Base-by-base conservation (phyloP, 2,113 vertebrate species). In the Circaetus gallicus region DNA sequence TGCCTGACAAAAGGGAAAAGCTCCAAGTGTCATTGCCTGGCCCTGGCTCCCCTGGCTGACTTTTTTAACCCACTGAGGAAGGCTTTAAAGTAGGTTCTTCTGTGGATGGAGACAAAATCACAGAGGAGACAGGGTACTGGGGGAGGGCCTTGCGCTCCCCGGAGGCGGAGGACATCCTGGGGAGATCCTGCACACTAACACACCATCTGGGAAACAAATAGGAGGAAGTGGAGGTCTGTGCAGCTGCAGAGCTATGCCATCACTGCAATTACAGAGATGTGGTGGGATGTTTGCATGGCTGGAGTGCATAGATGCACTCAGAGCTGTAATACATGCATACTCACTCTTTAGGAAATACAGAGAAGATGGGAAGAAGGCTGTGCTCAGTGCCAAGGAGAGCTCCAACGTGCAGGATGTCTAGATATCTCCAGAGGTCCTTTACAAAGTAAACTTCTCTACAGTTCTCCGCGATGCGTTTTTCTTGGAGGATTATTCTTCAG, bases 171-270 rank as follows among this genome's bases (percentile, higher is more conserved):
- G 38, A 38, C 19, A 12, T n/a, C 29, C 47, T 74, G 47, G 9
- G 19, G 17, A 79, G 20, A 7, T 43, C 42, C 56, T 72, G 56
- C 29, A 53, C 32, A 10, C 17, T 22, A 4, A 19, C 8, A 38
- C 28, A 76, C 31, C 1, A 0, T 3, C 25, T 49, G 47, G 40
- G 42, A 91, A 70, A 52, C 5, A 70, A 49, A 34, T 0, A 21
- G 42, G 70, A 82, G 72, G 71, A 80, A 14, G 18, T 7, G 52
- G 43, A 93, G 82, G 38, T 50, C 50, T 42, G 25, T 49, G 63
- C 47, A 38, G 61, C 56, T 86, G 62, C 3, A 0, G 32, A 69
- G 19, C 47, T 69, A 0, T 1, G 1, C 43, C 31, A 5, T 32
- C 43, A 7, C 29, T 65, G 58, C 8, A 8, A 1, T 10, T 28